These are phyloP conservation scores for Glyptemys insculpta DNA, from an alignment of 2,797 vertebrate genomes.

Conservation along the genomic window DNA sequence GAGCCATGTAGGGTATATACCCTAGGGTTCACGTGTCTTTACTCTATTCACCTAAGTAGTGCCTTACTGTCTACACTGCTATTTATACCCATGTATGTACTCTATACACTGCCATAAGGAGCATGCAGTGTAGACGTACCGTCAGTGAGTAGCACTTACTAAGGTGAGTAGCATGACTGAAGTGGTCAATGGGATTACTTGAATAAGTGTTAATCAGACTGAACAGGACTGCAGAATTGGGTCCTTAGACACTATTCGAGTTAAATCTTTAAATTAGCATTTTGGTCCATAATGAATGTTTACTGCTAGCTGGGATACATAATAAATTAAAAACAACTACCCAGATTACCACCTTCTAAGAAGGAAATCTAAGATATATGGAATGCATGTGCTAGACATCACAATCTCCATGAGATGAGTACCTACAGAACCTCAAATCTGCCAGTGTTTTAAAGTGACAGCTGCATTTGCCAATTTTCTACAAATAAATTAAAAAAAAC, in stretches of 20 bases:
- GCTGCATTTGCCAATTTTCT: neutral
- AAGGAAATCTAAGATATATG: neutral
- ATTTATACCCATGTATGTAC: neutral
- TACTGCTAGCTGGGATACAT: neutral
- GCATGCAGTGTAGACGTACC: neutral
- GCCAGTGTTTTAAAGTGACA: neutral
- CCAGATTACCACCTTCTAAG: neutral
- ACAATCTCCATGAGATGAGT: accelerated
- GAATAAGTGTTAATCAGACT: neutral
- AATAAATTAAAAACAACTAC: neutral
- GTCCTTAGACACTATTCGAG: accelerated
- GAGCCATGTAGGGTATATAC: neutral
- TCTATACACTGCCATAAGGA: neutral
- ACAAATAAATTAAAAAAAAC: neutral
- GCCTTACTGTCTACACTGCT: neutral
- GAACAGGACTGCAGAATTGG: neutral
- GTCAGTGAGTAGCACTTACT: neutral
- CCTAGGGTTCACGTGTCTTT: neutral
- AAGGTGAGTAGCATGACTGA: too few relatives aligned
- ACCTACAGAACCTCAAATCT: neutral
- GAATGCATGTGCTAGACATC: accelerated
- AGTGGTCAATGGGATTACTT: neutral
- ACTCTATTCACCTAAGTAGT: neutral
- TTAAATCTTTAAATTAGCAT: neutral
- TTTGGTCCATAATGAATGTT: neutral